Evolutionary conservation across 2,113 vertebrate species (phyloP), one percentile per base, ranked within the genome.

Genomic region (Bagarius yarrelli): DNA sequence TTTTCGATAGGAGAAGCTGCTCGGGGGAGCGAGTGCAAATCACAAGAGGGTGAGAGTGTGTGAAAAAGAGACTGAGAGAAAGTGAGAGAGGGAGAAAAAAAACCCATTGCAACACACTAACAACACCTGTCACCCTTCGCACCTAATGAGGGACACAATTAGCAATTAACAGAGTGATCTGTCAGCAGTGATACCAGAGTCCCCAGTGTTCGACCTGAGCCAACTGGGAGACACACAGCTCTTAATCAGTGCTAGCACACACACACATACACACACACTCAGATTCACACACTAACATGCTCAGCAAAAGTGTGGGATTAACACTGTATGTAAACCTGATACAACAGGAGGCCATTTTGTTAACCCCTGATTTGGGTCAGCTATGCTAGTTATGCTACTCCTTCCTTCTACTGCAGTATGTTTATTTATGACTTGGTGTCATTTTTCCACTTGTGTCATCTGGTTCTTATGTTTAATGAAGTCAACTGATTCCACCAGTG

Each of bases 71-170:
- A 85, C 91, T 90, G 55, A 50, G 11, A 44, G 32, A 56, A 15
- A 47, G 21, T 36, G 76, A 78, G 89, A 86, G 92, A 91, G 91
- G 89, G 87, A 47, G 81, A 84, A 71, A 81, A 89, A 88, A 91
- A 91, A 59, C n/a, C 60, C 73, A 89, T 92, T 90, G 90, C 90
- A 92, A 91, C 91, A 92, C 89, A 90, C 92, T 93, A 91, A 92
- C 93, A 93, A 93, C 93, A 94, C 93, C 93, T 94, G 93, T 94
- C 93, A 94, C 93, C 93, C 80, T 89, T 90, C 60, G 85, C 85
- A 87, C 90, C 90, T 94, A 94, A 94, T 94, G 93, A 94, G 92
- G 92, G 91, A 93, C 92, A 93, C 92, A 93, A 93, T 94, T 94
- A 93, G 91, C 92, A 94, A 94, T 94, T 94, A 94, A 90, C 91